These are phyloP conservation scores for Brachyhypopomus gauderio DNA, from an alignment of 2,113 vertebrate genomes.

Conservation along the genomic window DNA sequence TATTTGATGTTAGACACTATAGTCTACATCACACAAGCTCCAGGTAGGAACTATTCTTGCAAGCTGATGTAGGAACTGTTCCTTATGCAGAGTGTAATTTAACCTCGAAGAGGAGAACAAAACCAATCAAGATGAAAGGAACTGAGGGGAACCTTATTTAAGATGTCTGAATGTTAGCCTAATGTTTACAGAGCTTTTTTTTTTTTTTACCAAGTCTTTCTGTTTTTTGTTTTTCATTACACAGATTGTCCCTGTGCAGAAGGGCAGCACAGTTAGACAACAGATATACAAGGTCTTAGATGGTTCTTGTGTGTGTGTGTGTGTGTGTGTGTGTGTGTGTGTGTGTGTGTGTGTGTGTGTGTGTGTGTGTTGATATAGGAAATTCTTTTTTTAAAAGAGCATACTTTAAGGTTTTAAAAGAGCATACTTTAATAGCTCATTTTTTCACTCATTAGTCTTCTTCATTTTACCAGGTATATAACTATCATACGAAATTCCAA, in stretches of 20 bases:
- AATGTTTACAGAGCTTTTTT: not conserved
- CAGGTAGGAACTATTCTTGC: constrained; percentile 3
- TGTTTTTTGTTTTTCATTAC: no score
- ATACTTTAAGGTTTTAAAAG: not conserved
- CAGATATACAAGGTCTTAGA: not conserved
- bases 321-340: not conserved
- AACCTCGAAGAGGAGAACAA: not conserved
- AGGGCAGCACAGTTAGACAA: no score
- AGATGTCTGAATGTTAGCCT: not conserved
- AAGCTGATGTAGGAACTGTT: not conserved
- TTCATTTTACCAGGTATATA: not conserved
- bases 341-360: not conserved
- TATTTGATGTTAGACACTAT: no score
- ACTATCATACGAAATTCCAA: not conserved
- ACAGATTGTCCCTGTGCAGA: no score
- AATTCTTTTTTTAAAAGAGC: not conserved
- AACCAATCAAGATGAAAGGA: not conserved
- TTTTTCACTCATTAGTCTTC: not conserved
- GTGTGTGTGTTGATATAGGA: not conserved
- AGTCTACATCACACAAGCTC: no score
- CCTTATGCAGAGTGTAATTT: not conserved
- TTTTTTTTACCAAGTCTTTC: no score
- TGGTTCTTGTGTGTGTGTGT: not conserved
- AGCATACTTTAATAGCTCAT: not conserved
- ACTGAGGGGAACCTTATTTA: not conserved